Conservation (phyloP, 2,113 vertebrate species). For the Syrmaticus mikado region DNA sequence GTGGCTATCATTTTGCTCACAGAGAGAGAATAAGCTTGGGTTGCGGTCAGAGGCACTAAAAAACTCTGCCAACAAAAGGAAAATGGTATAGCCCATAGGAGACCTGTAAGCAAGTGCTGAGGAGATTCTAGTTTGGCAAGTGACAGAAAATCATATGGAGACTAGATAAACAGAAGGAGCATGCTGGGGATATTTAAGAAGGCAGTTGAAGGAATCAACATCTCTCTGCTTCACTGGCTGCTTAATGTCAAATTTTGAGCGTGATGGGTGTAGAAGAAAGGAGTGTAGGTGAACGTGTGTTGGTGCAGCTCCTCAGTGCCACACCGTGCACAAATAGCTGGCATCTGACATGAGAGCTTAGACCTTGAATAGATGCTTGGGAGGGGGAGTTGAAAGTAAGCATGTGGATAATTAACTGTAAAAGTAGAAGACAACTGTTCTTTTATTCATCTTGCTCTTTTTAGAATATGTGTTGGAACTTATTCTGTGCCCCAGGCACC, state of each 20-base stretch:
- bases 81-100: background rate
- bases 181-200: background rate
- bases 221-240: background rate
- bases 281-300: background rate
- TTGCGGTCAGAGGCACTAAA: background rate
- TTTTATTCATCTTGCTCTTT: constrained; percentile 33
- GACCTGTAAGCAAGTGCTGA: background rate
- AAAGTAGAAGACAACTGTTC: background rate
- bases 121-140: background rate
- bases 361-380: background rate
- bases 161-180: background rate
- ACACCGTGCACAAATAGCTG: background rate
- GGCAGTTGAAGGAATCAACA: background rate
- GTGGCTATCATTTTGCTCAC: background rate
- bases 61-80: background rate
- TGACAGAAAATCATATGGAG: background rate
- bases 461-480: constrained; percentile 15
- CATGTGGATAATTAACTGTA: constrained; percentile 27
- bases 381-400: background rate
- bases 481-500: background rate
- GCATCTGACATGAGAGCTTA: background rate
- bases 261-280: background rate
- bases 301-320: background rate
- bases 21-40: background rate
- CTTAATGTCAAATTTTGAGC: background rate